These are phyloP conservation scores for Andrena chrysosceles DNA, from an alignment of 2,888 invertebrate genomes.

Conservation along the genomic window DNA sequence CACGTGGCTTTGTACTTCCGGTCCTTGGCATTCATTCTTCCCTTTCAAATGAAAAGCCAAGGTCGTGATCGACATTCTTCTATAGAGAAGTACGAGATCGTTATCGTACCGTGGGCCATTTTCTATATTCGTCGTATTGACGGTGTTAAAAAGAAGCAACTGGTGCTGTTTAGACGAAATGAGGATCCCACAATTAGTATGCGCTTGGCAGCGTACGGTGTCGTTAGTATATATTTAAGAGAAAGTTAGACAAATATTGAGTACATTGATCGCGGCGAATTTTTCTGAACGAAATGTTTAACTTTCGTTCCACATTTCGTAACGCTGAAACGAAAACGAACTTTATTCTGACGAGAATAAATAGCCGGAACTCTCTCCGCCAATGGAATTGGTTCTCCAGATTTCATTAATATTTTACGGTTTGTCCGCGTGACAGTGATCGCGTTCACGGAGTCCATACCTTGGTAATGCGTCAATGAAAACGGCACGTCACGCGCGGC, in stretches of 20 bases:
- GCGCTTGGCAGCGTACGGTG: neutral
- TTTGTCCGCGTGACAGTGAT: neutral
- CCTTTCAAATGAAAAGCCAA: slow-evolving; percentile 22
- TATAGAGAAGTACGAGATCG: neutral
- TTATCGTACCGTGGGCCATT: neutral
- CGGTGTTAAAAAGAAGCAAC: neutral
- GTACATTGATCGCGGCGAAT: slow-evolving; percentile 9
- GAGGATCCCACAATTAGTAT: neutral
- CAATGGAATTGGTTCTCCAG: neutral
- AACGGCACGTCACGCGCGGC: slow-evolving; percentile 66
- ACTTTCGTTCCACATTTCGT: slow-evolving; percentile 38
- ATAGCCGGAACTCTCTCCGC: slow-evolving; percentile 14
- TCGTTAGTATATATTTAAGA: neutral
- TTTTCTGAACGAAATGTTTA: slow-evolving; percentile 2
- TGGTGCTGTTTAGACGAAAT: neutral
- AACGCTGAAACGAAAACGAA: slow-evolving; percentile 47
- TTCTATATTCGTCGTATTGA: neutral
- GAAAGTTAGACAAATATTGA: slow-evolving; percentile 27
- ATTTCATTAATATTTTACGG: slow-evolving; percentile 22
- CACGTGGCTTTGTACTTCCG: slow-evolving; percentile 52
- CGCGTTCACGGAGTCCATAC: neutral
- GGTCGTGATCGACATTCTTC: slow-evolving; percentile 30
- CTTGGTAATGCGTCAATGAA: slow-evolving; percentile 57
- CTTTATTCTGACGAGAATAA: slow-evolving; percentile 16
- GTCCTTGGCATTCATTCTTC: slow-evolving; percentile 32